Evolutionary conservation across 2,888 invertebrate species (phyloP).

Genomic region (Melanophora roralis): DNA sequence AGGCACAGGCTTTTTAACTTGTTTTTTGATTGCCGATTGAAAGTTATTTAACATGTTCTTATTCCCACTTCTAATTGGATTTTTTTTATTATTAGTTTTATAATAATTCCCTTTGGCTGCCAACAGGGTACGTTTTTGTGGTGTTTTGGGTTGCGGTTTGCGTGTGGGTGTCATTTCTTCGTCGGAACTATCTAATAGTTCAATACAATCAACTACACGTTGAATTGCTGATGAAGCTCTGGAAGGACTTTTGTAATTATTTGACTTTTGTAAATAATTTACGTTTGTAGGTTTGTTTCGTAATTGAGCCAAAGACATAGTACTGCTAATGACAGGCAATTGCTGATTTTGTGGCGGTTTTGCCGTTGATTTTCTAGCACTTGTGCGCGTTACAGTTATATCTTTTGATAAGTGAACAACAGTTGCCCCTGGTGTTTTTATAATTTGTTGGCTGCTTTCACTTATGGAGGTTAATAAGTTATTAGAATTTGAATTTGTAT

Average conservation of each 20-base stretch:
- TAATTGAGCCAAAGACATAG: constrained; percentile 17
- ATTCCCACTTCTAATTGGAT: background rate
- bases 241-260: constrained; percentile 1
- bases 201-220: constrained; percentile 60
- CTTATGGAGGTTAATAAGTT: background rate
- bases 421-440: constrained; percentile 15
- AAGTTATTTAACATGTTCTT: constrained; percentile 28
- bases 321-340: background rate
- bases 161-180: constrained; percentile 46
- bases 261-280: constrained; percentile 36
- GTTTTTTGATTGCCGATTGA: constrained; percentile 30
- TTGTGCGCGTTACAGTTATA: constrained; percentile 50
- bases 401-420: constrained; percentile 43
- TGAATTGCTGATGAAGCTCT: background rate
- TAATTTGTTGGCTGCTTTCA: background rate
- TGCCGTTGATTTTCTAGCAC: constrained; percentile 56
- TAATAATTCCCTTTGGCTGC: constrained; percentile 46
- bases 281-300: constrained; percentile 47
- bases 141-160: constrained; percentile 21
- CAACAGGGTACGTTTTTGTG: constrained; percentile 57
- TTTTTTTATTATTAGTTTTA: constrained; percentile 42
- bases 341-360: constrained; percentile 40
- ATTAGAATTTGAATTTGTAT: background rate
- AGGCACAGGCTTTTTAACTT: constrained; percentile 42
- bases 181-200: constrained; percentile 65